Percentiles rank a stretch among this genome's conserved stretches.
These are phyloP conservation scores for Plutomurus gul DNA, from an alignment of 1,140 invertebrate genomes.

Conservation along the genomic window DNA sequence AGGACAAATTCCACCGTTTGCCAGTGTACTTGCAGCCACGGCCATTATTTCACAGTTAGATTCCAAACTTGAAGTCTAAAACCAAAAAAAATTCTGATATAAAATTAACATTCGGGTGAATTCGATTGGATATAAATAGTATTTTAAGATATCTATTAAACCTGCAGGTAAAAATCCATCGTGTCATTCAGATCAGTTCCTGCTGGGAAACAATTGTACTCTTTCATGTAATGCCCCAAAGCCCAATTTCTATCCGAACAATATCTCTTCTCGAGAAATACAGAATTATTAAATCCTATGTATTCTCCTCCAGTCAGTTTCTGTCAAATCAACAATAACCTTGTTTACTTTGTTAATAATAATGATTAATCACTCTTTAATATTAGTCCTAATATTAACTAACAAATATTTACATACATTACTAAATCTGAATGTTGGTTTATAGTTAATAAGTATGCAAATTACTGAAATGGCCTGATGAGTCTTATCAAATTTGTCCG, in stretches of 20 bases:
- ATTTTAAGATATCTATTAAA: conserved; percentile 56
- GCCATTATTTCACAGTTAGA: conserved; percentile 88
- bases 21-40: conserved; percentile 92
- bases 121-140: background rate
- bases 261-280: conserved; percentile 85
- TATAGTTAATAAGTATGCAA: too few relatives aligned
- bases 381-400: background rate
- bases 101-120: background rate
- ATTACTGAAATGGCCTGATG: conserved; percentile 72
- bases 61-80: conserved; percentile 92
- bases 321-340: conserved; percentile 57
- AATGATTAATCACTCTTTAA: background rate
- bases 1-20: conserved; percentile 96
- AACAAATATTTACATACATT: background rate
- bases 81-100: background rate
- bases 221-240: conserved; percentile 95
- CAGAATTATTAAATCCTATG: conserved; percentile 94
- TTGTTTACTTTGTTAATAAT: conserved; percentile 49
- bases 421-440: background rate
- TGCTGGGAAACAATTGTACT: conserved; percentile 91
- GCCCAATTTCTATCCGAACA: conserved; percentile 97
- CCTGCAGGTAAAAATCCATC: conserved; percentile 98
- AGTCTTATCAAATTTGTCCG: conserved; percentile 86
- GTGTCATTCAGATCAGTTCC: conserved; percentile 86
- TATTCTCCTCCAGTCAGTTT: conserved; percentile 86